Evolutionary conservation across 2,888 invertebrate genomes (phyloP), one percentile per base, ranked within the genome.

Genomic region (Resseliella maxima): DNA sequence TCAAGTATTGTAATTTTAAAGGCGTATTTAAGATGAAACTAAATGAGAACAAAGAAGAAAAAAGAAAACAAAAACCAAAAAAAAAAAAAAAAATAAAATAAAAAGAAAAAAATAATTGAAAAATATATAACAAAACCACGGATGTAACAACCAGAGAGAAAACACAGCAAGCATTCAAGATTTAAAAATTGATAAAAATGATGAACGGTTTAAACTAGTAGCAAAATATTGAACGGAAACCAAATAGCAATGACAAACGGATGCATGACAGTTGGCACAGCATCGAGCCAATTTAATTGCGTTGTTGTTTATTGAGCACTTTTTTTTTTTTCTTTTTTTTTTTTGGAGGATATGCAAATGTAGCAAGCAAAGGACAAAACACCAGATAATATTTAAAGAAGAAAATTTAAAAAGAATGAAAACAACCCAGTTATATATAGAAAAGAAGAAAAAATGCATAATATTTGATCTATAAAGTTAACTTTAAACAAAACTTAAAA

Each of bases 1-100:
- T 72, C 72, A 72, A 72, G 3, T 31, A 72, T 72, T 72, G 72
- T 72, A 72, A 72, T 72, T 72, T 72, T 72, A 72, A 72, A 31
- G 72, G 72, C 31, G 72, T 72, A 72, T 31, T 72, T 72, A 72
- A 72, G 72, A 50, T 15, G 24, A 59, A 59, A 59, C 24, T 24
- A 59, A 59, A 59, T n/a, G 24, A 59, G 15, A 50, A 50, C 46
- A 50, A 8, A 1, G 46, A 50, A 50, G 59, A 24, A 24, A 24
- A 15, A 59, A 5, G 0, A n/a, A 24, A n/a, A 18, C 10, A 50
- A 18, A 59, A 59, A 24, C 24, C n/a, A 59, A 3, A 59, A 59
- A 2, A 24, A 24, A 24, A 24, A 59, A 59, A 2, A 59, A 12
- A 18, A 18, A 18, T 2, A 12, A 18, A 18, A 18, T 2, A 24